A percentile compares a stretch with the other conserved stretches of the same genome.
Conservation (phyloP, 1,140 invertebrate species). For the Rhizoglyphus robini region DNA sequence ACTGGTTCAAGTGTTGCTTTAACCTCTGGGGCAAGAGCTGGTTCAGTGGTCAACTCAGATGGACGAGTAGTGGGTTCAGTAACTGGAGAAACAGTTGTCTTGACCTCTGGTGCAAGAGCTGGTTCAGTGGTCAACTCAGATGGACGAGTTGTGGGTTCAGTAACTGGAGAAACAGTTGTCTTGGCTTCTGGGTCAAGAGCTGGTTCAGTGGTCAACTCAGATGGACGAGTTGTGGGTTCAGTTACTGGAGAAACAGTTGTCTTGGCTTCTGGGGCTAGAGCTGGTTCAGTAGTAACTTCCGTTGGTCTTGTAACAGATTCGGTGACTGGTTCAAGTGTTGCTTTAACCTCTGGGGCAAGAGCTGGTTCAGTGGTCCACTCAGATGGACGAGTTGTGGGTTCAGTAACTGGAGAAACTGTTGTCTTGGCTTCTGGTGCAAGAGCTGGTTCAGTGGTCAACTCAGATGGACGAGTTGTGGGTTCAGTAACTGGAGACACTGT, state of each 20-base stretch:
- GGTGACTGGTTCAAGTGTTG: not conserved
- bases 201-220: conserved; percentile 22
- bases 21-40: too few relatives aligned
- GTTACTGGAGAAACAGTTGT: not conserved
- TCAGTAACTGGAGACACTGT: not conserved
- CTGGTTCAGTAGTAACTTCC: not conserved
- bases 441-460: conserved; percentile 6
- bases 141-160: not conserved
- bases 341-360: not conserved
- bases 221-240: not conserved
- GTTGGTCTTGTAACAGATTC: not conserved
- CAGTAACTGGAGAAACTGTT: too few relatives aligned
- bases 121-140: not conserved
- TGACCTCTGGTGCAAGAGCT: conserved; percentile 14
- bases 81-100: not conserved
- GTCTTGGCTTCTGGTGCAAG: conserved; percentile 7
- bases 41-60: not conserved
- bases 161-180: not conserved
- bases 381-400: not conserved
- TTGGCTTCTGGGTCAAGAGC: not conserved
- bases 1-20: not conserved
- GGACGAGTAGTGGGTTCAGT: not conserved
- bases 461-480: not conserved
- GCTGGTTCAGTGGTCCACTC: not conserved
- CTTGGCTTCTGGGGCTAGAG: not conserved